Conservation (phyloP, 2,888 invertebrate species). For the Cancer borealis region DNA sequence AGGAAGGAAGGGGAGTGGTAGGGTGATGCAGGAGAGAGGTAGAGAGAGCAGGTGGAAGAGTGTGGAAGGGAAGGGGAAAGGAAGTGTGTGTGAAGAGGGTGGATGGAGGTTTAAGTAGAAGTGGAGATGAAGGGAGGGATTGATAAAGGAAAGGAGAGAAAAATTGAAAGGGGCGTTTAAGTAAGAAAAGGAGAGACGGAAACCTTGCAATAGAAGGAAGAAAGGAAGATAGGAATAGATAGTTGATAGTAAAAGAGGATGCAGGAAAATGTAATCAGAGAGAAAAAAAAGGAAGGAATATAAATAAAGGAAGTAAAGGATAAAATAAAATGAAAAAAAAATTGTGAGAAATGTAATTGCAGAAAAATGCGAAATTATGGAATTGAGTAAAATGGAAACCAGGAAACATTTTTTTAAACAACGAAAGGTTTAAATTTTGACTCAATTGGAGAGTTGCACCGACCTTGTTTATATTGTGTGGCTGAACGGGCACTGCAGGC, state of each 20-base stretch:
- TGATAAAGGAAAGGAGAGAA: background rate
- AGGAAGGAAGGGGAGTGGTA: background rate
- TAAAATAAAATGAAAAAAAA: background rate
- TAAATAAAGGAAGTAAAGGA: background rate
- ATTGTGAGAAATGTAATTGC: background rate
- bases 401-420: background rate
- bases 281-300: background rate
- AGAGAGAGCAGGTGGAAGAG: too few relatives aligned
- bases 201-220: background rate
- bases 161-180: background rate
- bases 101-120: too few relatives aligned
- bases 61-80: too few relatives aligned
- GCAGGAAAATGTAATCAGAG: background rate
- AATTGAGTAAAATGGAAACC: background rate
- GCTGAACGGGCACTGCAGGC: background rate
- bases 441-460: background rate
- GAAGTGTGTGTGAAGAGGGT: too few relatives aligned
- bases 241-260: too few relatives aligned
- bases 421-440: background rate
- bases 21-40: background rate
- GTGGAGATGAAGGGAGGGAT: too few relatives aligned
- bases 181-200: background rate
- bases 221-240: too few relatives aligned
- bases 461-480: conserved; percentile 16
- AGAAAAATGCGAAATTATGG: background rate